A percentile compares a stretch with the other conserved stretches of the same genome.
Evolutionary conservation across 2,888 invertebrate genomes (phyloP).

Genomic region (Nemotelus nigrinus): DNA sequence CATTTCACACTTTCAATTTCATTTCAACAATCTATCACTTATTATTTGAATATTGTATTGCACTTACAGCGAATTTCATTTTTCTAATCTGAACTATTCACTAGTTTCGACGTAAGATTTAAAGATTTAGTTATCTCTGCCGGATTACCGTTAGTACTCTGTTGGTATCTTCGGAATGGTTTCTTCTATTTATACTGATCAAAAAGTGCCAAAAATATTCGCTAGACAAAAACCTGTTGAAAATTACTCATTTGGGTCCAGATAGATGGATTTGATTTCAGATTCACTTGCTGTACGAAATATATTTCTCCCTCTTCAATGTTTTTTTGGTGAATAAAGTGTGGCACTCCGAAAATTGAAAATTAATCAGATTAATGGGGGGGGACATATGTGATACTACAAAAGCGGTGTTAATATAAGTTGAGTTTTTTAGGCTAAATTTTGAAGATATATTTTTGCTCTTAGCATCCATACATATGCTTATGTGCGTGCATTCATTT

Average conservation of each 20-base stretch:
- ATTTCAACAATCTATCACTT: background rate
- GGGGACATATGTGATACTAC: too few species aligned
- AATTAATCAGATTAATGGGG: too few species aligned
- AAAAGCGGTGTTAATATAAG: too few species aligned
- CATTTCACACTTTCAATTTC: slow-evolving; percentile 10
- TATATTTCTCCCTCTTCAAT: background rate
- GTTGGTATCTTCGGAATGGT: slow-evolving; percentile 24
- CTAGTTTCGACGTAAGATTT: background rate
- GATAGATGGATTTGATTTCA: slow-evolving; percentile 23
- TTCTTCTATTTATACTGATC: slow-evolving; percentile 41
- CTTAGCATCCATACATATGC: too few species aligned
- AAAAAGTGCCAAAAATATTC: slow-evolving; percentile 30
- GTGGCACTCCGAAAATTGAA: too few species aligned
- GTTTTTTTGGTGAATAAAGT: too few species aligned
- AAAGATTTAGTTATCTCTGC: slow-evolving; percentile 15
- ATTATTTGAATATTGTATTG: background rate
- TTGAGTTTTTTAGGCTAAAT: too few species aligned
- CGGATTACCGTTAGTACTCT: slow-evolving; percentile 34
- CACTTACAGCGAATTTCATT: slow-evolving; percentile 44
- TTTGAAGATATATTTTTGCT: too few species aligned
- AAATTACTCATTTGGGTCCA: slow-evolving; percentile 31
- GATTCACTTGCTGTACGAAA: background rate
- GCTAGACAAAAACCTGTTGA: slow-evolving; percentile 33
- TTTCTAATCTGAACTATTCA: slow-evolving; percentile 15
- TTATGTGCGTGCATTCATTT: too few species aligned